A percentile compares a stretch with the other conserved stretches of the same genome.
Evolutionary conservation across 1,140 invertebrate genomes (phyloP).

Genomic region (Trachymyrmex cornetzi): DNA sequence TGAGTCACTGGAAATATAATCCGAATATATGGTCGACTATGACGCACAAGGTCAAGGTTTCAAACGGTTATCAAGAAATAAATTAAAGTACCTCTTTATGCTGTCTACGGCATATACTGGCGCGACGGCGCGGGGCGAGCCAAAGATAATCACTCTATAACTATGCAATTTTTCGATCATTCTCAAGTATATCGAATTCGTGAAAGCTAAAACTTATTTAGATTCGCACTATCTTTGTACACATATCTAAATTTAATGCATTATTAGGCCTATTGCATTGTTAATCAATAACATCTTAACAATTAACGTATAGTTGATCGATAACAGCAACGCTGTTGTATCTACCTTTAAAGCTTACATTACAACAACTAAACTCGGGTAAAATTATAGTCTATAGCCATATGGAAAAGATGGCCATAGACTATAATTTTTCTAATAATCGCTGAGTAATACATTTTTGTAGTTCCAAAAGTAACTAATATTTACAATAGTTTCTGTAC

Average conservation of each 20-base stretch:
- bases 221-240: background rate
- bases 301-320: no score
- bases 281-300: conserved; percentile 7
- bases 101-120: conserved; percentile 5
- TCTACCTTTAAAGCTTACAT: conserved; percentile 13
- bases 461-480: no score
- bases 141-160: conserved; percentile 6
- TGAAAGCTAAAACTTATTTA: background rate
- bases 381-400: no score
- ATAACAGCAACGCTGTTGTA: background rate
- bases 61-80: conserved; percentile 77
- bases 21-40: conserved; percentile 69
- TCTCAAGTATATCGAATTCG: background rate
- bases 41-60: conserved; percentile 79
- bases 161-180: background rate
- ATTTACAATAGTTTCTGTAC: no score
- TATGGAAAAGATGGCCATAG: no score
- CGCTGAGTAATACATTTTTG: no score
- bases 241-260: background rate
- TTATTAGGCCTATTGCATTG: background rate
- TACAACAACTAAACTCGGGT: background rate
- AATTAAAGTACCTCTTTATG: conserved; percentile 72
- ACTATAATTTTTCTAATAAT: no score
- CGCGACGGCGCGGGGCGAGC: background rate
- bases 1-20: conserved; percentile 76